Evolutionary conservation across 2,888 invertebrate genomes (phyloP), one percentile per base, ranked within the genome.

Genomic region (Aelia acuminata): DNA sequence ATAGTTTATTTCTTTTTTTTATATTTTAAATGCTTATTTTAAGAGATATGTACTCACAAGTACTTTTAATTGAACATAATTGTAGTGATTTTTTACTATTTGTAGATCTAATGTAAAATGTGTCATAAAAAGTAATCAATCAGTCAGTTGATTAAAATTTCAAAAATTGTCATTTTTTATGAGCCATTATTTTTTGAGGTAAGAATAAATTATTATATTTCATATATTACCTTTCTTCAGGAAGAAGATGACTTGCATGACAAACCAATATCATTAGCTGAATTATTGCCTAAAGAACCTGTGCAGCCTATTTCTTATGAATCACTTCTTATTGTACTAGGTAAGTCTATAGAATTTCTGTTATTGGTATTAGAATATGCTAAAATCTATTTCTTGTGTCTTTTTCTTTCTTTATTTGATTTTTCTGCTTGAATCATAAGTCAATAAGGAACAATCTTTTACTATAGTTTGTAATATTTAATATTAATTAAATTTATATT

Each of bases 261-360:
- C 92, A 93, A 94, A n/a, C 94, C 95, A 89, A 93, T 98, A 53
- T 94, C 94, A 89, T 93, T 97, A 8, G 97, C 97, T 91, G 96
- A 97, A 91, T 93, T 98, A 87, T 92, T 97, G 90, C 96, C 97
- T 0, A 95, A 95, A 90, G 96, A 96, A 90, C 94, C 95, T 48
- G 93, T 95, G 48, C 95, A 95, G 10, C 94, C 96, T 88, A 94
- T 98, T 90, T 96, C 96, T 0, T 96, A 96, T 92, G 97, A 97
- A 91, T 95, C 96, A 90, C 93, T 98, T 90, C 95, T 96, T 91
- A 98, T 98, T 92, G 93, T 98, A 91, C 93, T 98, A 90, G 97
- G 97, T 95, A 93, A 93, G 22, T 20, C 31, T 57, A 3, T 95
- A 93, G 93, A 10, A 49, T 53, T n/a, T 22, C 22, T n/a, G 8